Percentiles rank a stretch among this genome's conserved stretches.
These are phyloP conservation scores for Nasua narica DNA, from an alignment of 2,797 vertebrate species.

Conservation along the genomic window DNA sequence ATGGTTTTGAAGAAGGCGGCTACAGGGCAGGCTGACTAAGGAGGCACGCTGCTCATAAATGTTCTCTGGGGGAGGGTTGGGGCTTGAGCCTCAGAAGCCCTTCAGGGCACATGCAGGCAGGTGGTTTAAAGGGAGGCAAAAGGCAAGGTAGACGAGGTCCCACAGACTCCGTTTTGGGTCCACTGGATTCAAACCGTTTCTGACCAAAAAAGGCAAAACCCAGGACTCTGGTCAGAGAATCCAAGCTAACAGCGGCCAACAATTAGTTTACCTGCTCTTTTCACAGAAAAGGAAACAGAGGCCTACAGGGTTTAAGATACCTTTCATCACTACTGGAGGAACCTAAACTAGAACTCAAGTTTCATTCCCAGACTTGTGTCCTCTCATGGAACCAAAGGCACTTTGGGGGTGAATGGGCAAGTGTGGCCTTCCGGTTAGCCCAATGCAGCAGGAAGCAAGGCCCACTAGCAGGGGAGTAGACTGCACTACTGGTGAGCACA, in stretches of 20 bases:
- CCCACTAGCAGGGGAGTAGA: background rate
- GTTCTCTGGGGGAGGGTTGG: background rate
- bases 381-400: background rate
- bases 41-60: conserved; percentile 19
- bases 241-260: background rate
- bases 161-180: background rate
- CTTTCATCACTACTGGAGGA: background rate
- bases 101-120: background rate
- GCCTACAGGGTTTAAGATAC: background rate
- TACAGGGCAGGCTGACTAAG: conserved; percentile 20
- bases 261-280: background rate
- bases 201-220: conserved; percentile 15
- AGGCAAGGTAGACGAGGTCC: background rate
- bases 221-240: background rate
- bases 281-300: conserved; percentile 11
- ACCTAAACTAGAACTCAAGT: background rate
- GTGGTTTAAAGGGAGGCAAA: conserved; percentile 26
- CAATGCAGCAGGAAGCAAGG: background rate
- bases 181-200: background rate
- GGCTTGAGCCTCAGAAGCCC: conserved; percentile 4
- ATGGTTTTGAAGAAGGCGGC: conserved; percentile 50
- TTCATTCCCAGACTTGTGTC: conserved; percentile 11
- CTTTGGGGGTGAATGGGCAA: background rate
- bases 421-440: background rate
- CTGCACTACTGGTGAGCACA: background rate